phyloP scores from a whole-genome alignment of 2,888 invertebrate species.

The Neoascia interrupta region DNA sequence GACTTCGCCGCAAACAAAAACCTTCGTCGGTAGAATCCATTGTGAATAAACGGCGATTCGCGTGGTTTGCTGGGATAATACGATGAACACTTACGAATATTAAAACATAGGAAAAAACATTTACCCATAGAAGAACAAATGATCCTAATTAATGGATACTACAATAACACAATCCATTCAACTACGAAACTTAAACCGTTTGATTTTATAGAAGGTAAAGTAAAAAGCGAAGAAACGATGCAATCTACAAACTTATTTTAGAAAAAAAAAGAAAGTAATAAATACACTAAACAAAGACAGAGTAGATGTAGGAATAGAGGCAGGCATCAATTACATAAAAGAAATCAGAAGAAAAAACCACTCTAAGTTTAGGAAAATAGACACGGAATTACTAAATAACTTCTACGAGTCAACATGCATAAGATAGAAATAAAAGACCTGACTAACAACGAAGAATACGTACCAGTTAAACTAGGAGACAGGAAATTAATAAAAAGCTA shows the following conservation, averaged over 20 bases:
- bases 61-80: no score
- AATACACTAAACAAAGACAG: constrained; percentile 7
- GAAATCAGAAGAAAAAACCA: constrained; percentile 23
- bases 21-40: no score
- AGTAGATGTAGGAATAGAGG: constrained; percentile 6
- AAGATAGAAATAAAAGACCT: constrained; percentile 55
- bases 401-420: constrained; percentile 19
- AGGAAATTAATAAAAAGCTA: constrained; percentile 39
- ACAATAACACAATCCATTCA: constrained; percentile 29
- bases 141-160: constrained; percentile 25
- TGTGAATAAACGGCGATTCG: no score
- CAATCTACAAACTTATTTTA: not conserved
- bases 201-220: constrained; percentile 11
- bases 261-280: constrained; percentile 15
- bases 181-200: constrained; percentile 17
- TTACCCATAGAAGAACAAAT: constrained; percentile 33
- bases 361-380: constrained; percentile 4
- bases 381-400: constrained; percentile 2
- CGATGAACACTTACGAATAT: constrained; percentile 12
- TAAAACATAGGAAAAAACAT: constrained; percentile 25
- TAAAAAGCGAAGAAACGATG: constrained; percentile 14
- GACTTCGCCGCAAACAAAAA: no score
- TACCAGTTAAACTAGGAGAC: constrained; percentile 49
- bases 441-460: constrained; percentile 59
- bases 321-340: constrained; percentile 18